Evolutionary conservation across 2,888 invertebrate species (phyloP).

Genomic region (Erebia ligea): DNA sequence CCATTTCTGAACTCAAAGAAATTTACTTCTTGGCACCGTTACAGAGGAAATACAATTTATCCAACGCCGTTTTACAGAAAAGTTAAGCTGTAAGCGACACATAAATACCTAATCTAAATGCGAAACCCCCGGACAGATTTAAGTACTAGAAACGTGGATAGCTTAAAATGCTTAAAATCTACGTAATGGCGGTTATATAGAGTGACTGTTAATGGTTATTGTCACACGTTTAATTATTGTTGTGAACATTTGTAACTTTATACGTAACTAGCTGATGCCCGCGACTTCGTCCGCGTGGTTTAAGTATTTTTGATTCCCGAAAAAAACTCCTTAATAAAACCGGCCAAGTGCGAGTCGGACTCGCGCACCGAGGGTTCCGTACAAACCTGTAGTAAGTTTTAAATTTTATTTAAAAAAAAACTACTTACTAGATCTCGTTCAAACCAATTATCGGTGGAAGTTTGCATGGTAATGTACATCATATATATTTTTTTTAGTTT

Average conservation of each 20-base stretch:
- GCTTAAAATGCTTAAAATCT: conserved; percentile 20
- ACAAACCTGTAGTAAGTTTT: no score
- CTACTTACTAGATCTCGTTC: no score
- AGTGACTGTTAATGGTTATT: conserved; percentile 8
- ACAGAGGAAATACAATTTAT: conserved; percentile 38
- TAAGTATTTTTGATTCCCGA: no score
- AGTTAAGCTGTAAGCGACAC: conserved; percentile 38
- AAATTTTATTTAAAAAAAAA: no score
- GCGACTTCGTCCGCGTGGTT: no score
- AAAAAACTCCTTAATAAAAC: no score
- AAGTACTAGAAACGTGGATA: conserved; percentile 22
- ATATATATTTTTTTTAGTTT: no score
- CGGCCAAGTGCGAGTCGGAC: no score
- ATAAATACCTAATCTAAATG: conserved; percentile 41
- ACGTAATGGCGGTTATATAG: neutral
- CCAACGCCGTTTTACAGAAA: conserved; percentile 35
- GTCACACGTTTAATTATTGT: conserved; percentile 6
- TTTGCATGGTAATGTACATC: no score
- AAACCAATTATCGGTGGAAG: no score
- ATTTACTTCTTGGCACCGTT: conserved; percentile 32
- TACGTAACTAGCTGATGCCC: no score
- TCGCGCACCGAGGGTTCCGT: no score
- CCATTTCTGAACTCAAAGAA: conserved; percentile 19
- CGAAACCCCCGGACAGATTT: conserved; percentile 31
- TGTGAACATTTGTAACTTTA: neutral